phyloP scores from a whole-genome alignment of 2,113 vertebrate genomes.

The Xenopus tropicalis region DNA sequence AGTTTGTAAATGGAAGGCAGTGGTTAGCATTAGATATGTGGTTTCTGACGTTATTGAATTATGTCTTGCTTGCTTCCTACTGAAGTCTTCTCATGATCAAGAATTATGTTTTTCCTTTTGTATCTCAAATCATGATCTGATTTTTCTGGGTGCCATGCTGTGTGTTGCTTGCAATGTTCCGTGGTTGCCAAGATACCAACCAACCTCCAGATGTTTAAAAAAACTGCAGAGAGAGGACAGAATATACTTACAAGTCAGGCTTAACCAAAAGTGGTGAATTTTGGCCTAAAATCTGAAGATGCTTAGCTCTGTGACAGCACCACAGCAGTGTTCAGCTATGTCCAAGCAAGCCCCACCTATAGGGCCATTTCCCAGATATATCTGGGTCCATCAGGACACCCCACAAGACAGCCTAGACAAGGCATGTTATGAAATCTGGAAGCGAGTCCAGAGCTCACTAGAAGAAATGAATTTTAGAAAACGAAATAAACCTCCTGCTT shows the following conservation, averaged over 20 bases:
- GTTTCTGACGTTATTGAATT: too few relatives aligned
- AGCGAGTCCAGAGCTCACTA: conserved; percentile 51
- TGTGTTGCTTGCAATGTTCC: conserved; percentile 51
- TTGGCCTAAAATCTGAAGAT: too few relatives aligned
- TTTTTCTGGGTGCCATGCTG: conserved; percentile 40
- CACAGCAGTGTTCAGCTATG: not conserved
- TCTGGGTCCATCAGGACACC: conserved; percentile 71
- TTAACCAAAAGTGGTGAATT: too few relatives aligned
- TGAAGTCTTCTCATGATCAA: not conserved
- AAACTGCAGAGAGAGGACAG: too few relatives aligned
- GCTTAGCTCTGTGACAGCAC: too few relatives aligned
- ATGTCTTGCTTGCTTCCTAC: not conserved
- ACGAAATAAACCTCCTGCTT: not conserved
- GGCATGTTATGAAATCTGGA: conserved; percentile 72
- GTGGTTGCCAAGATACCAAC: conserved; percentile 58
- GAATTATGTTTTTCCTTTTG: not conserved
- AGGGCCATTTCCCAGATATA: conserved; percentile 70
- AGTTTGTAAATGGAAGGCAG: too few relatives aligned
- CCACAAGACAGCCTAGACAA: conserved; percentile 68
- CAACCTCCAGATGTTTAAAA: too few relatives aligned
- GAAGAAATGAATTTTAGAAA: conserved; percentile 44
- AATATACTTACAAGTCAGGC: too few relatives aligned
- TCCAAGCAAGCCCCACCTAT: conserved; percentile 52
- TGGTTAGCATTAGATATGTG: too few relatives aligned
- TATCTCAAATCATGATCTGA: not conserved